Evolutionary conservation across 2,113 vertebrate genomes (phyloP).

Genomic region (Nycticryphes semicollaris): DNA sequence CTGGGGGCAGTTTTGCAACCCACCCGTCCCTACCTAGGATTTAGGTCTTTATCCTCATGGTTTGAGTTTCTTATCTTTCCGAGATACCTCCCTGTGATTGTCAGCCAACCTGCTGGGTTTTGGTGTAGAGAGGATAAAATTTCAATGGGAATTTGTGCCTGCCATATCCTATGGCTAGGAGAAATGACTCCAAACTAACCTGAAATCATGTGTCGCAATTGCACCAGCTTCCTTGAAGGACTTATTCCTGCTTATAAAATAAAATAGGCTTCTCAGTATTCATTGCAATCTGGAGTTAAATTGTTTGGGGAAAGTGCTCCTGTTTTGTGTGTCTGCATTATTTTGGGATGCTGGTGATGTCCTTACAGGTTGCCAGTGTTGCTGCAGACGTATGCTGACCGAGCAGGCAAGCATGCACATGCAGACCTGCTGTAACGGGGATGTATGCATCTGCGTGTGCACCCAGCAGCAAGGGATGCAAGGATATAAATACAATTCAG

Average conservation of each 20-base stretch:
- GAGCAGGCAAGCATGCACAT: fast-evolving
- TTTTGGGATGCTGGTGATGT: neutral
- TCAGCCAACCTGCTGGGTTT: neutral
- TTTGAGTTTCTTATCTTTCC: neutral
- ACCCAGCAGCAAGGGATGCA: neutral
- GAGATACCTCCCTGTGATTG: neutral
- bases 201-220: neutral
- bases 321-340: neutral
- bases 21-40: neutral
- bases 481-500: neutral
- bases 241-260: neutral
- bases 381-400: neutral
- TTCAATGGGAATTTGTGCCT: neutral
- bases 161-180: neutral
- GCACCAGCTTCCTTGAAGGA: neutral
- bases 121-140: neutral
- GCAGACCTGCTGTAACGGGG: neutral
- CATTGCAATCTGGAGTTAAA: neutral
- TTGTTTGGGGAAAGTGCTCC: neutral
- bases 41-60: neutral
- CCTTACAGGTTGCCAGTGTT: neutral
- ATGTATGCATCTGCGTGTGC: neutral
- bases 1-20: neutral
- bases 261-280: neutral
- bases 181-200: neutral